A percentile compares a stretch with the other conserved stretches of the same genome.
Conservation (phyloP, 2,888 invertebrate species). For the Eupithecia subumbrata region DNA sequence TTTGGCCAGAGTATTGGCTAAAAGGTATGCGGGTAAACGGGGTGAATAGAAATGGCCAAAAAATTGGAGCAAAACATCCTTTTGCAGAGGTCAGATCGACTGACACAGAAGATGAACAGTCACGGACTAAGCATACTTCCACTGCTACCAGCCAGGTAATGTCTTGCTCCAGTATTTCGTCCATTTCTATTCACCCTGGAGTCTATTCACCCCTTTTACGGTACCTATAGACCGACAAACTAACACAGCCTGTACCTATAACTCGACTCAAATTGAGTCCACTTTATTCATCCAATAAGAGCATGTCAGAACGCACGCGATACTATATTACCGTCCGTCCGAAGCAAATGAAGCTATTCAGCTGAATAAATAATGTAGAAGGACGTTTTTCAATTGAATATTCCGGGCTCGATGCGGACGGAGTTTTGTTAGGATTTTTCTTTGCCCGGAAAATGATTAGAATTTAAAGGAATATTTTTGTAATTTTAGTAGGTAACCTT, state of each 20-base stretch:
- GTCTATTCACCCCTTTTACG: no score
- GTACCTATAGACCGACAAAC: background rate
- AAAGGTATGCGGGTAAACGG: no score
- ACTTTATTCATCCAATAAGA: constrained; percentile 8
- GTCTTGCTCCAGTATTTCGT: no score
- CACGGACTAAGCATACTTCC: no score
- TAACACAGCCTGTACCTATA: background rate
- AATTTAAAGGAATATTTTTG: background rate
- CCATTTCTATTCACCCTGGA: no score
- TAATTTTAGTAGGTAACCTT: background rate
- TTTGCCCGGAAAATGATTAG: background rate
- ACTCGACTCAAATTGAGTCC: background rate
- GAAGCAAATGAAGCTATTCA: constrained; percentile 65
- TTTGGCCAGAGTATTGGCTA: no score
- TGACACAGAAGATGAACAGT: no score
- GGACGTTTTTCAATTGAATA: constrained; percentile 4
- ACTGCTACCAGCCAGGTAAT: no score
- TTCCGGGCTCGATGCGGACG: background rate
- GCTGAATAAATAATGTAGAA: constrained; percentile 59
- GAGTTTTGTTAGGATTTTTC: constrained; percentile 5
- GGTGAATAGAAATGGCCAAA: no score
- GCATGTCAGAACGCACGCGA: constrained; percentile 39
- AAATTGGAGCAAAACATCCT: no score
- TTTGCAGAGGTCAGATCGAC: no score
- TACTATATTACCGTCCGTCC: constrained; percentile 46